Evolutionary conservation across 2,888 invertebrate genomes (phyloP).

Genomic region (Cephus spinipes): DNA sequence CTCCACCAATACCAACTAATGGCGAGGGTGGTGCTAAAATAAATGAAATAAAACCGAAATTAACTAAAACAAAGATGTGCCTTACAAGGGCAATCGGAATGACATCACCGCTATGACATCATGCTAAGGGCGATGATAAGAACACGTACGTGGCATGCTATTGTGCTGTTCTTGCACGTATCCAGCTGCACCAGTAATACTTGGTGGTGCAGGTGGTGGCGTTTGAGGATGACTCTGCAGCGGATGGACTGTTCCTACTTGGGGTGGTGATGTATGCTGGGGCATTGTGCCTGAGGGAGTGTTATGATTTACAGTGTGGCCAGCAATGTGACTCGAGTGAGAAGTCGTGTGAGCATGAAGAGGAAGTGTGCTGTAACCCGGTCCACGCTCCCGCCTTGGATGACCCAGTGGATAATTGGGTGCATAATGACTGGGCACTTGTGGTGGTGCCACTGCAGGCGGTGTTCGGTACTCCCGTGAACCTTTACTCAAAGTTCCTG

Average conservation of each 20-base stretch:
- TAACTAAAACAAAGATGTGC: slow-evolving; percentile 8
- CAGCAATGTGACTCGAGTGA: slow-evolving; percentile 47
- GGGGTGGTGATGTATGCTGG: slow-evolving; percentile 69
- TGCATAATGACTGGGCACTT: slow-evolving; percentile 96
- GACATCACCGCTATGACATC: neutral
- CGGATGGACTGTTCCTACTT: slow-evolving; percentile 91
- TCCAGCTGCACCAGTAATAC: slow-evolving; percentile 63
- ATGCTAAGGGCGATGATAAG: slow-evolving; percentile 20
- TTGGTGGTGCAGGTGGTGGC: slow-evolving; percentile 76
- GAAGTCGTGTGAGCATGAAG: slow-evolving; percentile 67
- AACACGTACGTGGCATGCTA: slow-evolving; percentile 86
- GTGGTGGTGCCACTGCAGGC: slow-evolving; percentile 96
- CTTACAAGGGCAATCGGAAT: neutral
- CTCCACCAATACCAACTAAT: slow-evolving; percentile 76
- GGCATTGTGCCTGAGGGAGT: slow-evolving; percentile 58
- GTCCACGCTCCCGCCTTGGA: slow-evolving; percentile 78
- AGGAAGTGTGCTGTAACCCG: slow-evolving; percentile 89
- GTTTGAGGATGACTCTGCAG: slow-evolving; percentile 76
- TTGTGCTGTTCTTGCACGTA: slow-evolving; percentile 72
- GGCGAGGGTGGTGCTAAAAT: slow-evolving; percentile 85
- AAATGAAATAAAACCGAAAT: slow-evolving; percentile 1
- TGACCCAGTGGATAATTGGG: slow-evolving; percentile 92
- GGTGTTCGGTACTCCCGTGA: slow-evolving; percentile 91
- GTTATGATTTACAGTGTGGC: slow-evolving; percentile 52
- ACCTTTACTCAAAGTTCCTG: slow-evolving; percentile 78